phyloP scores from a whole-genome alignment of 2,888 invertebrate species.

The Biston stratarius region DNA sequence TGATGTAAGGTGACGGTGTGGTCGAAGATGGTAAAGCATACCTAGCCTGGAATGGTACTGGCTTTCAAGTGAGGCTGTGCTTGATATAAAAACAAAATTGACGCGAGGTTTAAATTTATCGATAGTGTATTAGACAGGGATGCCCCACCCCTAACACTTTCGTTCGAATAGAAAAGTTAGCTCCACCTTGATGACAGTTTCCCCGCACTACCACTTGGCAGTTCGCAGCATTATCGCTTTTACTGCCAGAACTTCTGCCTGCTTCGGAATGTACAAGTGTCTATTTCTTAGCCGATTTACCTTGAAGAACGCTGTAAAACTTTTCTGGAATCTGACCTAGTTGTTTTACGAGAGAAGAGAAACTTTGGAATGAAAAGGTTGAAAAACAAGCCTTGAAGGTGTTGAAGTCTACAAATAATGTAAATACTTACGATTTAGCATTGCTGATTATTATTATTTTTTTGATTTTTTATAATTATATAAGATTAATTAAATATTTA shows the following conservation, averaged over 20 bases:
- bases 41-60: too few relatives aligned
- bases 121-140: conserved; percentile 19
- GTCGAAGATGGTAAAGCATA: too few relatives aligned
- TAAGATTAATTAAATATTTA: too few relatives aligned
- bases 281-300: conserved; percentile 42
- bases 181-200: conserved; percentile 76
- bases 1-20: too few relatives aligned
- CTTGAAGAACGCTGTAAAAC: conserved; percentile 43
- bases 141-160: conserved; percentile 57
- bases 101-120: conserved; percentile 11
- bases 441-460: not conserved
- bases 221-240: conserved; percentile 45
- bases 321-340: conserved; percentile 38
- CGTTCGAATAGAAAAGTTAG: conserved; percentile 61
- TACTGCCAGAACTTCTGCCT: conserved; percentile 32
- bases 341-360: conserved; percentile 30
- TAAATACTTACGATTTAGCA: not conserved
- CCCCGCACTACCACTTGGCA: conserved; percentile 55
- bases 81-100: not conserved
- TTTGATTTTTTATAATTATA: too few relatives aligned
- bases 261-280: conserved; percentile 28
- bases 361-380: conserved; percentile 21
- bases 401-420: not conserved
- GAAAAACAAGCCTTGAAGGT: conserved; percentile 14
- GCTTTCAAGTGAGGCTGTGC: too few relatives aligned